Base-by-base conservation (phyloP, 2,888 invertebrate species). In the Orchesellides sinensis region DNA sequence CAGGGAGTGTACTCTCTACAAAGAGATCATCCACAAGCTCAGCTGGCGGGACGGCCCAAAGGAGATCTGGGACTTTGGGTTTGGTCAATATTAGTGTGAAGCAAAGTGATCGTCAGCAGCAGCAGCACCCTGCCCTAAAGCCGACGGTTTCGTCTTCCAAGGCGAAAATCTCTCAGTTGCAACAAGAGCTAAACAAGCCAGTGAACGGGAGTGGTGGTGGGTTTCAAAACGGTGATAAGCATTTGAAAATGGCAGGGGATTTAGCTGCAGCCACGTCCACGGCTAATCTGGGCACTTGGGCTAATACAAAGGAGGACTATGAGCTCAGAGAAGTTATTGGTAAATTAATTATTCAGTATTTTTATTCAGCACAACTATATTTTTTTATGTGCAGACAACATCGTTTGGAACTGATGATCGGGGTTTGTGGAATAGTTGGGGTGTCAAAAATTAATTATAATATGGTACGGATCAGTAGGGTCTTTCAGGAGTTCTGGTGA, bases 271-370 rank as follows among this genome's bases (percentile, higher is more conserved):
- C 86, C 84, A 85, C 87, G 82, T 86, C 88, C 77, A 83, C 84
- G 59, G 70, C 85, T 69, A 75, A 88, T 56, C 85, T 84, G 52
- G 59, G 81, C 47, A 91, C 90, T 90, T 98, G 98, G 98, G 94
- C 97, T 86, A 97, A 96, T 92, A 94, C 93, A 89, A 95, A 95
- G 91, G 96, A 96, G 90, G 96, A 96, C 91, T 98, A 98, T 91
- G 96, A 97, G 91, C 91, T 98, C 89, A 93, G 95, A 88, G 97
- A 98, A 92, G 96, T 98, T 89, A 98, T 98, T 90, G 96, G 96
- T 96, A 91, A 35, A 52, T 35, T 12, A 27, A 8, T 14, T n/a
- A 10, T 45, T 47, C 19, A 47, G 2, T 47, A 45, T n/a, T n/a
- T n/a, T n/a, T 40, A 32, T 32, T 32, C 32, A 40, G 40, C 40